Evolutionary conservation across 2,888 invertebrate genomes (phyloP), one percentile per base, ranked within the genome.

Genomic region (Polietes domitor): DNA sequence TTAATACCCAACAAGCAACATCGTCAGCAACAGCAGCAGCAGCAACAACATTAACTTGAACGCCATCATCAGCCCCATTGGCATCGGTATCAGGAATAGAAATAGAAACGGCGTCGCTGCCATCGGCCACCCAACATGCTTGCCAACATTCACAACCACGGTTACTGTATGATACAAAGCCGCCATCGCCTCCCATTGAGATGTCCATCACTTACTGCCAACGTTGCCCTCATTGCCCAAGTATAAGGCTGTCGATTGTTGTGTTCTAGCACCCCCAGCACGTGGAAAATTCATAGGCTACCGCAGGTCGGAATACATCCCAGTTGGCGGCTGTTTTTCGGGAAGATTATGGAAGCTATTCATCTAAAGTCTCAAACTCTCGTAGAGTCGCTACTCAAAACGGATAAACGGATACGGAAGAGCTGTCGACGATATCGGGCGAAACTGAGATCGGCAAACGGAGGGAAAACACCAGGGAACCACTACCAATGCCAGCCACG

Each of bases 311-410:
- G 12, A 58, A 58, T 21, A 24, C 72, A 76, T 76, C 58, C 24
- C 78, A 70, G 74, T 83, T 78, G 76, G 86, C 70, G 86, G 87
- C 86, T 86, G 86, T 87, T 87, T 87, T 88, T 86, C 12, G n/a
- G 82, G 89, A 90, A 90, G 88, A 90, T 89, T 88, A 90, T 90
- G 90, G 90, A 90, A 88, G 90, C 88, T 89, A 89, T 90, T 90
- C 88, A 89, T 88, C 87, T 88, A 87, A 88, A 89, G 88, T 61
- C 76, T 58, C 58, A 86, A 87, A 84, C 88, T 81, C 72, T 76
- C 81, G 72, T 61, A 75, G 84, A 81, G 88, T 86, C 90, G 89
- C 87, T 88, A 85, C 73, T 85, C 86, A 47, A 73, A 85, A 80
- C 86, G 83, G 61, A 73, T 53, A 61, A 21, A 68, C 68, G 73